A percentile compares a stretch with the other conserved stretches of the same genome.
These are phyloP conservation scores for Ridgeia piscesae DNA, from an alignment of 1,140 invertebrate genomes.

Conservation along the genomic window DNA sequence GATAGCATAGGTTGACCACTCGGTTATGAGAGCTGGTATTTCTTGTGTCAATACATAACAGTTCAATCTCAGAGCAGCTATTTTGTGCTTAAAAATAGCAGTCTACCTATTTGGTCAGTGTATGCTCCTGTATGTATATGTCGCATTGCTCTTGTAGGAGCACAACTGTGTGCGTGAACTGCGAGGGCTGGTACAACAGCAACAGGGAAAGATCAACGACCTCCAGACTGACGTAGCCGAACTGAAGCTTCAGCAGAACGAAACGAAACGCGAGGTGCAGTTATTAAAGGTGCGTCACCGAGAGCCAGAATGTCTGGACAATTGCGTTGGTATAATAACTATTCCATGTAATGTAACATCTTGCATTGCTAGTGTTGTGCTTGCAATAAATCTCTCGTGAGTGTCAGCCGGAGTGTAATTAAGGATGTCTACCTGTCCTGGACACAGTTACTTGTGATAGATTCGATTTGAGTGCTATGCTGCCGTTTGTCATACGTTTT, in stretches of 20 bases:
- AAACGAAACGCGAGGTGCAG: slow-evolving; percentile 84
- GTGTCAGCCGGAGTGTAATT: neutral
- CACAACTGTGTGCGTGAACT: slow-evolving; percentile 92
- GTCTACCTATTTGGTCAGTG: too few species aligned
- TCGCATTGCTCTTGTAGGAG: slow-evolving; percentile 65
- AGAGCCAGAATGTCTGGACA: neutral
- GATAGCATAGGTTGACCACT: too few species aligned
- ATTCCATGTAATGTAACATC: neutral
- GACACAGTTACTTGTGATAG: neutral
- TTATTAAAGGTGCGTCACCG: slow-evolving; percentile 70
- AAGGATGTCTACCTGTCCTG: neutral
- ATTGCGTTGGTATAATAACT: too few species aligned
- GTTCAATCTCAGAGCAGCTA: too few species aligned
- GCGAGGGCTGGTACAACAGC: slow-evolving; percentile 77
- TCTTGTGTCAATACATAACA: too few species aligned
- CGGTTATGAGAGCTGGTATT: too few species aligned
- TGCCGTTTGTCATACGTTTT: neutral
- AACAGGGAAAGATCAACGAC: slow-evolving; percentile 81
- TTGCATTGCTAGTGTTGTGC: neutral
- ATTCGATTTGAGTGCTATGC: neutral
- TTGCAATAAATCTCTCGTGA: too few species aligned
- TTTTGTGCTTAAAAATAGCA: too few species aligned
- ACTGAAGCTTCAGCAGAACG: slow-evolving; percentile 74
- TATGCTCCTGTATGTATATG: too few species aligned
- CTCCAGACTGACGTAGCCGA: slow-evolving; percentile 68